A percentile compares a stretch with the other conserved stretches of the same genome.
These are phyloP conservation scores for Trinectes maculatus DNA, from an alignment of 2,113 vertebrate genomes.

Conservation along the genomic window DNA sequence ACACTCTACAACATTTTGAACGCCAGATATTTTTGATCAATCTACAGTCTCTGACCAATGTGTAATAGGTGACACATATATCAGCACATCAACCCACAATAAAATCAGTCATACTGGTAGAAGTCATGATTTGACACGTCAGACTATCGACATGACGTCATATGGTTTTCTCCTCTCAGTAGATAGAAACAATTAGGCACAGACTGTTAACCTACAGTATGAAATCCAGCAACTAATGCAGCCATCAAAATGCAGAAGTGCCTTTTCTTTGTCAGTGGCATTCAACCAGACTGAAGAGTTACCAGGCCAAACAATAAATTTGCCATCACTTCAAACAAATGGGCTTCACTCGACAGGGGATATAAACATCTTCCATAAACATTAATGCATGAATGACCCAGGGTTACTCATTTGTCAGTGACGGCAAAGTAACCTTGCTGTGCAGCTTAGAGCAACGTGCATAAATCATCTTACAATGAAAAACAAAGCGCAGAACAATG, in stretches of 20 bases:
- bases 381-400: neutral
- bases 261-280: constrained; percentile 13
- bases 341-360: neutral
- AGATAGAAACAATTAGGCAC: neutral
- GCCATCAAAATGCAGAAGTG: neutral
- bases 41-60: fast-evolving
- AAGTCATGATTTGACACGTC: neutral
- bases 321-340: constrained; percentile 12
- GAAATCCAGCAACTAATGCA: constrained; percentile 1
- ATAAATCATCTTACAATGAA: neutral
- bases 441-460: neutral
- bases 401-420: constrained; percentile 8
- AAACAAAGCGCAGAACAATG: neutral
- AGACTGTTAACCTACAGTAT: neutral
- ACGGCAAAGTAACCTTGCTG: neutral
- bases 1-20: neutral
- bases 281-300: constrained; percentile 5
- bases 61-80: neutral
- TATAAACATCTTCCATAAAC: neutral
- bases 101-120: neutral
- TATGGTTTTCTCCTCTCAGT: constrained; percentile 23
- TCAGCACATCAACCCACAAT: neutral
- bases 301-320: constrained; percentile 14
- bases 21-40: too few species aligned
- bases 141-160: neutral